Evolutionary conservation across 2,888 invertebrate species (phyloP), one percentile per base, ranked within the genome.

Genomic region (Cheilosia vulpina): DNA sequence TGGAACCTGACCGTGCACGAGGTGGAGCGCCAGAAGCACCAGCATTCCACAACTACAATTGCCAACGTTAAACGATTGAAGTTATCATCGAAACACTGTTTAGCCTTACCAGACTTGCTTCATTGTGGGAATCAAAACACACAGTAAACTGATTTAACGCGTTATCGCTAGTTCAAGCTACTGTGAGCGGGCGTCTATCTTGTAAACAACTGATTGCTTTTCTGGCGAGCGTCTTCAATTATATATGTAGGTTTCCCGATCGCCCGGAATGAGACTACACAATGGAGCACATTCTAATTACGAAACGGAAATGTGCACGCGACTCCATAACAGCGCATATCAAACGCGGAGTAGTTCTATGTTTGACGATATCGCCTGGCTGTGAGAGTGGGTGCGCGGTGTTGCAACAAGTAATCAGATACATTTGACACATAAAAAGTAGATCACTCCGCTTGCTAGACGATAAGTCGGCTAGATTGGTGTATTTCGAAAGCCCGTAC

Each of bases 1-100:
- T 0, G 95, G 93, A 13, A 96, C 93, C 90, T 96, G 96, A 0
- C 94, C 88, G 5, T 58, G 34, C 6, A 81, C 88, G 69, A 87
- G 60, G 57, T 72, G 84, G 1, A 81, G 5, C 15, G 47, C 41
- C 0, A 65, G 5, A 19, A 79, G 53, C 55, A 84, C 53, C 13
- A 76, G 0, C 38, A 71, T 17, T 69, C 81, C 81, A 71, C 60
- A 60, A 43, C 81, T 82, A n/a, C 9, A 41, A 73, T 4, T 11
- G 17, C 15, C 4, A 19, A 17, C 9, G 13, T 19, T 68, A 2
- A 27, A 17, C 4, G 13, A 0, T 6, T 2, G 1, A n/a, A 47
- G 17, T 9, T 47, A 9, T 19, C 9, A 9, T 47, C 19, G 38
- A 38, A 47, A 19, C 9, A 19, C 19, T 47, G 47, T 11, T 58